These are phyloP conservation scores for Mus spicilegus DNA, from an alignment of 2,113 vertebrate species.

Conservation along the genomic window DNA sequence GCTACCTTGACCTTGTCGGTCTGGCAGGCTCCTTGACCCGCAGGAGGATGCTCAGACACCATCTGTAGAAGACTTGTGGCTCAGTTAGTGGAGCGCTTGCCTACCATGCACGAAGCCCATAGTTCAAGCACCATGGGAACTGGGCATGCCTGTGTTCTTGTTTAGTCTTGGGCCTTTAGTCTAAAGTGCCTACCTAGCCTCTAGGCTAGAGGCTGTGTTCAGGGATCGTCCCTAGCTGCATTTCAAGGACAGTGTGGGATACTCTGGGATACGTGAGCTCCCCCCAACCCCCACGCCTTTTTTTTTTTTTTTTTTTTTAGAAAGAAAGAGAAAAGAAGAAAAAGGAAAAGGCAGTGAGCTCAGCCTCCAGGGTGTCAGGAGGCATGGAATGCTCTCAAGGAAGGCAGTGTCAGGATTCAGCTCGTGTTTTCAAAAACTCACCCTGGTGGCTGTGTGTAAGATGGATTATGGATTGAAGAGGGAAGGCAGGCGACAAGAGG, in stretches of 20 bases:
- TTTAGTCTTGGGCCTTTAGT: background rate
- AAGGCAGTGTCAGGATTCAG: slow-evolving; percentile 59
- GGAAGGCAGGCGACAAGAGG: slow-evolving; percentile 23
- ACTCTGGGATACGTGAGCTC: background rate
- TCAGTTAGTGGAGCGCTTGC: background rate
- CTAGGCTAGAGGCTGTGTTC: background rate
- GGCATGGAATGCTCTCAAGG: slow-evolving; percentile 54
- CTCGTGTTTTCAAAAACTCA: slow-evolving; percentile 57
- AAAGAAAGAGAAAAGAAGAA: background rate
- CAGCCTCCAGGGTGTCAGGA: slow-evolving; percentile 22
- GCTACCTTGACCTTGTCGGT: background rate
- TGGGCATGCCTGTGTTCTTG: background rate
- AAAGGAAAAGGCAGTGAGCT: background rate
- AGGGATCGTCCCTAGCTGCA: background rate
- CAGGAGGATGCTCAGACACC: background rate
- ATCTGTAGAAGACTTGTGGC: background rate
- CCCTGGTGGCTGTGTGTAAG: slow-evolving; percentile 55
- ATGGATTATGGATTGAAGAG: slow-evolving; percentile 60
- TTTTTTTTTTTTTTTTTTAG: background rate
- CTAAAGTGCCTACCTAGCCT: background rate
- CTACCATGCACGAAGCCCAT: background rate
- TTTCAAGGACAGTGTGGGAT: background rate
- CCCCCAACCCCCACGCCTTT: no score
- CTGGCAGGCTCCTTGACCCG: slow-evolving; percentile 10
- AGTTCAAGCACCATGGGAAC: background rate